These are phyloP conservation scores for Euplexia lucipara DNA, from an alignment of 2,888 invertebrate genomes.

Conservation along the genomic window DNA sequence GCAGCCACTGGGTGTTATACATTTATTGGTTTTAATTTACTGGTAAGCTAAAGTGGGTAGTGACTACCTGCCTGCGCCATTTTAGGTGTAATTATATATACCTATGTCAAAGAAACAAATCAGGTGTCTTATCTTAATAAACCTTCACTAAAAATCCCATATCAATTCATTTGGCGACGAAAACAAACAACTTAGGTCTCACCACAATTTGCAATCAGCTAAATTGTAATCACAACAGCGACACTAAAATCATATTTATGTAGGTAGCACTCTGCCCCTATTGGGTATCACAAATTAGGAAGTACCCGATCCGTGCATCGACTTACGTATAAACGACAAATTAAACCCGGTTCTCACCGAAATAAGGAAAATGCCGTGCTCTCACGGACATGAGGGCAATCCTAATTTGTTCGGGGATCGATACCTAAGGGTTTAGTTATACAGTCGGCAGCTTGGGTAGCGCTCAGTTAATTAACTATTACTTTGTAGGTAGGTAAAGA, in stretches of 20 bases:
- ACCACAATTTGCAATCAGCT: conserved; percentile 41
- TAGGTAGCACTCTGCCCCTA: conserved; percentile 38
- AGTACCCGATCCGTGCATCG: conserved; percentile 51
- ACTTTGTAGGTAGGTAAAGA: not conserved
- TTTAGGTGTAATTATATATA: not conserved
- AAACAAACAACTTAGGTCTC: conserved; percentile 40
- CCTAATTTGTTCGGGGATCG: conserved; percentile 71
- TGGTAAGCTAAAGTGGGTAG: not conserved
- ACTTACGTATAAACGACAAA: conserved; percentile 57
- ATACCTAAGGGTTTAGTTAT: conserved; percentile 49
- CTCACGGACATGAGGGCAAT: conserved; percentile 79
- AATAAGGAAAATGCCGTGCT: conserved; percentile 75
- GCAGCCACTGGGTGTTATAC: not conserved
- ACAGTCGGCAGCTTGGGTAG: conserved; percentile 37
- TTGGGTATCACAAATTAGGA: conserved; percentile 66
- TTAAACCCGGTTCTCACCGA: conserved; percentile 79
- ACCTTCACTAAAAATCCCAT: conserved; percentile 21
- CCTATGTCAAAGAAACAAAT: not conserved
- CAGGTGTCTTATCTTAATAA: conserved; percentile 9
- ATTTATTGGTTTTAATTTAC: not conserved
- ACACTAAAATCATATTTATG: conserved; percentile 61
- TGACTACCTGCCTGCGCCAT: not conserved
- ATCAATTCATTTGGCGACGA: conserved; percentile 38
- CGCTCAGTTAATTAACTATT: conserved; percentile 44
- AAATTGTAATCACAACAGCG: conserved; percentile 47